Evolutionary conservation across 2,888 invertebrate genomes (phyloP), one percentile per base, ranked within the genome.

Genomic region (Hypena proboscidalis): DNA sequence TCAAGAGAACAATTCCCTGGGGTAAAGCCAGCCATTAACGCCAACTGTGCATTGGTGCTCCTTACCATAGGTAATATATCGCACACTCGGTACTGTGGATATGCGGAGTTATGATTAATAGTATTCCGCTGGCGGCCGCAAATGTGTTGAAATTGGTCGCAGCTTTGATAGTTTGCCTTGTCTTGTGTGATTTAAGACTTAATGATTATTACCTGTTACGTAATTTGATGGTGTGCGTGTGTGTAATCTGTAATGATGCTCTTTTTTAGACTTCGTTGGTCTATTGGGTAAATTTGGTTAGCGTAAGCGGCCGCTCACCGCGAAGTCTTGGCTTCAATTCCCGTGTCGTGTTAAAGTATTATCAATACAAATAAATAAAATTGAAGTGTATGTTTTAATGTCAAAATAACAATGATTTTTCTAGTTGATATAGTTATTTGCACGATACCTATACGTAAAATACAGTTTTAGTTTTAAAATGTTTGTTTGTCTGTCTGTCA

Each of bases 1-100:
- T 85, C 78, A 85, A 82, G 80, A 80, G 79, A 70, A 65, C 76
- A 84, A 85, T 86, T 87, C 89, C 88, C 89, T 76, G 46, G 89
- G 86, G 89, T 83, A 80, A 71, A 76, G 73, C 62, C 70, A 65
- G 66, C 86, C 85, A 90, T 90, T 90, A 89, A 74, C 84, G 81
- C 85, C 90, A 90, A 89, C 90, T 90, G 90, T 88, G 87, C 83
- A 75, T 78, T 61, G 67, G 48, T 56, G 54, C 58, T 63, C 58
- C 68, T 70, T 70, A 73, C 76, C 74, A 74, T 74, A 69, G 63
- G 71, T 77, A 78, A 80, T 79, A 77, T 79, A 80, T 78, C 67
- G 74, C 63, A 67, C 77, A 77, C 64, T 70, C 66, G 71, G 71
- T 56, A 64, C 67, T 66, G 60, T 71, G 71, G 67, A 68, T 71